Evolutionary conservation across 2,113 vertebrate genomes (phyloP).

Genomic region (Nipponia nippon): DNA sequence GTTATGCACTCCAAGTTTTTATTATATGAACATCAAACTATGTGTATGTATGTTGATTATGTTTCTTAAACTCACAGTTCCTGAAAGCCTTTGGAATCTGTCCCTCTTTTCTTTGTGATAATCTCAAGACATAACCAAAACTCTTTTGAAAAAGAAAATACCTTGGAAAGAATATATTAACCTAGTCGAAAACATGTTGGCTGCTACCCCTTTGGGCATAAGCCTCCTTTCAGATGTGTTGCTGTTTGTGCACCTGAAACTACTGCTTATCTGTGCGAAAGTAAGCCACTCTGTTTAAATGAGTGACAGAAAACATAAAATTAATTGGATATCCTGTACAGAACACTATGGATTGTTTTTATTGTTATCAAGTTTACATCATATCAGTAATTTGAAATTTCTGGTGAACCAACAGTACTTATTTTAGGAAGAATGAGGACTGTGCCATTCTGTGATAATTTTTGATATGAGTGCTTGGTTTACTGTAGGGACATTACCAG

Average conservation of each 20-base stretch:
- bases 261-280: not conserved
- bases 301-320: not conserved
- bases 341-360: not conserved
- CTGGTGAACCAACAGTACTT: not conserved
- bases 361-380: not conserved
- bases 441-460: not conserved
- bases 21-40: not conserved
- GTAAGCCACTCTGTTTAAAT: not conserved
- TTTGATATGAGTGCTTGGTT: not conserved
- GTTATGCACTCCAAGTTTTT: not conserved
- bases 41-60: not conserved
- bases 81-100: not conserved
- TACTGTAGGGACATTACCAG: not conserved
- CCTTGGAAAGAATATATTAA: not conserved
- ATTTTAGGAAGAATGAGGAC: not conserved
- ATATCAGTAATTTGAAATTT: not conserved
- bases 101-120: not conserved
- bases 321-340: not conserved
- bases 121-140: not conserved
- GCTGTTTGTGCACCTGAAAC: conserved; percentile 19
- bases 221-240: not conserved
- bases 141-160: not conserved
- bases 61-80: not conserved
- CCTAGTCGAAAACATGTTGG: not conserved
- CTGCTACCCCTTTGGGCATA: not conserved